These are phyloP conservation scores for Clanis bilineata DNA, from an alignment of 2,888 invertebrate genomes.

Conservation along the genomic window DNA sequence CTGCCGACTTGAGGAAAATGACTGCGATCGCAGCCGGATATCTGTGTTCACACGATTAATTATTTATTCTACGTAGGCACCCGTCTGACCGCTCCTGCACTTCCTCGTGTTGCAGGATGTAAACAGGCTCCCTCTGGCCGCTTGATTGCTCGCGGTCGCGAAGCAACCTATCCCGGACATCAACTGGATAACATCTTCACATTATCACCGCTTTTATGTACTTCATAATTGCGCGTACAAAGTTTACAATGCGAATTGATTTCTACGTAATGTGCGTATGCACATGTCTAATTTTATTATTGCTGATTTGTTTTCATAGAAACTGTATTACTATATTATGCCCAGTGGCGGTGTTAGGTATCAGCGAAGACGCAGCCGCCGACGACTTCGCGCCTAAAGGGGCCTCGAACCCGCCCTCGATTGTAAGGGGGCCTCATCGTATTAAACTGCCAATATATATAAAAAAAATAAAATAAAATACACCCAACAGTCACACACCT, in stretches of 20 bases:
- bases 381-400: too few relatives aligned
- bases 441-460: too few relatives aligned
- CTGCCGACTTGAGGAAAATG: conserved; percentile 64
- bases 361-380: too few relatives aligned
- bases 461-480: too few relatives aligned
- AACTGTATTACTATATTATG: too few relatives aligned
- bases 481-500: too few relatives aligned
- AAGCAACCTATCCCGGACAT: conserved; percentile 52
- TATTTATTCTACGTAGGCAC: conserved; percentile 32
- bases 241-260: background rate
- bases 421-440: too few relatives aligned
- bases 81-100: conserved; percentile 51
- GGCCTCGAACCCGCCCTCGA: too few relatives aligned
- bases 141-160: conserved; percentile 43
- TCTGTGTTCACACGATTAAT: conserved; percentile 65
- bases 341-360: too few relatives aligned
- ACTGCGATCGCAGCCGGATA: conserved; percentile 73
- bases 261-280: background rate
- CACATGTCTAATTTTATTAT: background rate
- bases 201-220: conserved; percentile 8
- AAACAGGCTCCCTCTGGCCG: conserved; percentile 55
- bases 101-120: conserved; percentile 63
- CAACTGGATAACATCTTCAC: conserved; percentile 11
- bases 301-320: background rate
- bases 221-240: background rate